A percentile compares a stretch with the other conserved stretches of the same genome.
Evolutionary conservation across 2,113 vertebrate genomes (phyloP).

Genomic region (Oryzias celebensis): DNA sequence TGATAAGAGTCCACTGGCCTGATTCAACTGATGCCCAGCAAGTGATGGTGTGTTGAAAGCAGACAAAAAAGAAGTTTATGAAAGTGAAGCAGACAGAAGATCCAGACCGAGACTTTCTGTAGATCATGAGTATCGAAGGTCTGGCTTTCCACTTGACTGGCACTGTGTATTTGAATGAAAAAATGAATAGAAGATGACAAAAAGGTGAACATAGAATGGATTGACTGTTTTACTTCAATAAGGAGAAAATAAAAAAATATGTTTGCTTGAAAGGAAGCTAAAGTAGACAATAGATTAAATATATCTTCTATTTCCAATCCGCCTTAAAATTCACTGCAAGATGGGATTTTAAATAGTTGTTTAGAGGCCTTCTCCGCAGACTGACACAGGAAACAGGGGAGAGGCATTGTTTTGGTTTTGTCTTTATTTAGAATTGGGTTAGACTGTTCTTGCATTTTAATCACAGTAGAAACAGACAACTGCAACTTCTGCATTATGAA

Average conservation of each 20-base stretch:
- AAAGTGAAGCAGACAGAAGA: constrained; percentile 47
- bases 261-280: constrained; percentile 57
- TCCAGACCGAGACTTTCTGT: constrained; percentile 22
- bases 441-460: background rate
- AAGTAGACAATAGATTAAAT: constrained; percentile 23
- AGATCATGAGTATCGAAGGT: constrained; percentile 50
- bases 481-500: too few relatives aligned
- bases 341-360: constrained; percentile 15
- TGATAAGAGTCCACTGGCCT: constrained; percentile 16
- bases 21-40: background rate
- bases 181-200: constrained; percentile 58
- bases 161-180: constrained; percentile 38
- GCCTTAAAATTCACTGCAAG: constrained; percentile 25
- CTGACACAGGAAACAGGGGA: constrained; percentile 5
- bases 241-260: constrained; percentile 52
- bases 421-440: constrained; percentile 2
- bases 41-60: background rate
- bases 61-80: constrained; percentile 33
- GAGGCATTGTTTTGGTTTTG: constrained; percentile 2
- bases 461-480: too few relatives aligned
- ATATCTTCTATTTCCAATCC: constrained; percentile 41
- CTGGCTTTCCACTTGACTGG: constrained; percentile 58
- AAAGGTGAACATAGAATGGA: constrained; percentile 34
- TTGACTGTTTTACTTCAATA: constrained; percentile 61
- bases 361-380: constrained; percentile 8